Conservation (phyloP, 2,888 invertebrate species). For the Plebejus argus region DNA sequence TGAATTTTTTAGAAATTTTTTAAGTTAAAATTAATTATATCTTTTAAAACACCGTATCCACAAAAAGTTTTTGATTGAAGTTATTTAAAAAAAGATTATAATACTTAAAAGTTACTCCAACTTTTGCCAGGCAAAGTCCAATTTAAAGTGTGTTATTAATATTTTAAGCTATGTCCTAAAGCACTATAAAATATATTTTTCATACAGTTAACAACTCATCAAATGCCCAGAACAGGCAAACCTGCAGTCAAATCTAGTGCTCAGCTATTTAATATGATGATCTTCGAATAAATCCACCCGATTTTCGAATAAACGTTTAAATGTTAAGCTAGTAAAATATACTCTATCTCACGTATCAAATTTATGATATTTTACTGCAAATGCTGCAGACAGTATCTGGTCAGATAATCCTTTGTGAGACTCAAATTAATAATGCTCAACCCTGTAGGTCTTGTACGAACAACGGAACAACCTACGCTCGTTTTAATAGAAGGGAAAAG, state of each 20-base stretch:
- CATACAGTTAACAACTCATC: neutral
- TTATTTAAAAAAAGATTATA: no score
- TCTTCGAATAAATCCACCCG: conserved; percentile 35
- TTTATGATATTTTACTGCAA: conserved; percentile 21
- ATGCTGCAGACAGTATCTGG: conserved; percentile 24
- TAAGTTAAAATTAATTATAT: neutral
- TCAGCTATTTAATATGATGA: conserved; percentile 55
- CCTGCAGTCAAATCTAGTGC: conserved; percentile 40
- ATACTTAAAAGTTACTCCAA: no score
- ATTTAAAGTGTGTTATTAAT: no score
- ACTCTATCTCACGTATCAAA: conserved; percentile 27
- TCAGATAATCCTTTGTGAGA: conserved; percentile 11
- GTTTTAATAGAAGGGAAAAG: neutral
- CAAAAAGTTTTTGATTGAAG: no score
- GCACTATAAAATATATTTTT: no score
- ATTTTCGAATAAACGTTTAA: conserved; percentile 29
- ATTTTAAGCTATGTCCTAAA: no score
- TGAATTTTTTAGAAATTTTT: neutral
- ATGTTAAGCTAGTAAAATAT: conserved; percentile 24
- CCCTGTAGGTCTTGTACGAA: neutral
- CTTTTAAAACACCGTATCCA: no score
- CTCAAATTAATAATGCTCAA: neutral
- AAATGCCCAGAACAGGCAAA: neutral
- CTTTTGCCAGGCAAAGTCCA: no score
- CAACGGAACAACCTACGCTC: neutral